These are phyloP conservation scores for Archips xylosteana DNA, from an alignment of 2,888 invertebrate genomes.

Conservation along the genomic window DNA sequence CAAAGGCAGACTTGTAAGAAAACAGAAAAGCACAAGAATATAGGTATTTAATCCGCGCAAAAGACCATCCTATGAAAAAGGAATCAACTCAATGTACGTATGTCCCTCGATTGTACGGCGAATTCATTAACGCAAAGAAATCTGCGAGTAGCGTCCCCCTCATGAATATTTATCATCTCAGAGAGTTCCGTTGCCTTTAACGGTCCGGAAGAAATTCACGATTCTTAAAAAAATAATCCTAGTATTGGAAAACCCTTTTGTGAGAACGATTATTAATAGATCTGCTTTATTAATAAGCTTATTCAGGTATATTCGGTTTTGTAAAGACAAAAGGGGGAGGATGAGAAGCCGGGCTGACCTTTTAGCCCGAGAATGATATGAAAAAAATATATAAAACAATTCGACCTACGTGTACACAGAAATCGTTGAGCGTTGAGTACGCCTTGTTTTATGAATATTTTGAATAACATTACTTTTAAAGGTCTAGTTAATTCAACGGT, in stretches of 20 bases:
- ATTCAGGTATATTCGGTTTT: slow-evolving; percentile 26
- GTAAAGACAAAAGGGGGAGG: slow-evolving; percentile 18
- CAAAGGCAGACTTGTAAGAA: background rate
- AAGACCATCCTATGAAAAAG: slow-evolving; percentile 25
- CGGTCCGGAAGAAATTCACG: slow-evolving; percentile 31
- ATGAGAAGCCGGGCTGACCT: slow-evolving; percentile 1
- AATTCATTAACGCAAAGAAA: slow-evolving; percentile 40
- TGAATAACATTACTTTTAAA: background rate
- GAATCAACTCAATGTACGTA: slow-evolving; percentile 37
- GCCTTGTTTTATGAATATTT: background rate
- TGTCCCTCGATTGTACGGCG: slow-evolving; percentile 36
- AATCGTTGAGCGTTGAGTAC: too few species aligned
- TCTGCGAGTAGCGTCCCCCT: slow-evolving; percentile 37
- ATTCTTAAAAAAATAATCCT: slow-evolving; percentile 35
- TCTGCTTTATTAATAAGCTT: slow-evolving; percentile 35
- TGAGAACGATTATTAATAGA: slow-evolving; percentile 26
- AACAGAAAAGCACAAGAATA: background rate
- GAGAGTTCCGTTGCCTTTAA: slow-evolving; percentile 31
- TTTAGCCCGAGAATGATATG: background rate
- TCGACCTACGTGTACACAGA: background rate
- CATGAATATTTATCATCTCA: slow-evolving; percentile 46
- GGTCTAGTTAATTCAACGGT: background rate
- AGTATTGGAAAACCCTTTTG: slow-evolving; percentile 33
- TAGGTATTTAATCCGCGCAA: slow-evolving; percentile 7
- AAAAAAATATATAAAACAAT: background rate